Evolutionary conservation across 1,140 invertebrate genomes (phyloP).

Genomic region (Agraylea sexmaculata): DNA sequence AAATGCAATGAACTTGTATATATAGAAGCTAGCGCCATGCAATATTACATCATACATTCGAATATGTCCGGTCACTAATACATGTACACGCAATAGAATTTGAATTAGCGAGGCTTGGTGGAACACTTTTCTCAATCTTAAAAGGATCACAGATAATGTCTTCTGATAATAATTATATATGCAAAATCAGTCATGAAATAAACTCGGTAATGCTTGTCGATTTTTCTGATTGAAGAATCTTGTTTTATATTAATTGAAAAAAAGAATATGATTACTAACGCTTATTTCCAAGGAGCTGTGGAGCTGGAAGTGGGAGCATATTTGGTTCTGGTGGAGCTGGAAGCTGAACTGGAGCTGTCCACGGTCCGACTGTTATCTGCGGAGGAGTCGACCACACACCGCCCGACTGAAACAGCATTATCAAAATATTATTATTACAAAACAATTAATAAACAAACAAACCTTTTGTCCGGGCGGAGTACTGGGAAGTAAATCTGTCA

Average conservation of each 20-base stretch:
- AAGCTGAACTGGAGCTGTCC: conserved; percentile 15
- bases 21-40: no score
- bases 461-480: conserved; percentile 39
- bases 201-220: neutral
- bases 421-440: conserved; percentile 4
- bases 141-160: no score
- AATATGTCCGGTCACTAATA: neutral
- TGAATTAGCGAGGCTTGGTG: neutral
- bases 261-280: conserved; percentile 1
- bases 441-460: conserved; percentile 3
- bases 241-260: neutral
- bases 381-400: conserved; percentile 36
- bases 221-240: neutral
- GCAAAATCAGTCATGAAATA: neutral
- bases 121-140: no score
- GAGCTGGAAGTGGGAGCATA: conserved; percentile 17
- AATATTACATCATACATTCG: neutral
- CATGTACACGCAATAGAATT: neutral
- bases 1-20: no score
- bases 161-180: neutral
- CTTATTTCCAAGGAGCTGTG: conserved; percentile 15
- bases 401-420: conserved; percentile 16
- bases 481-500: conserved; percentile 14
- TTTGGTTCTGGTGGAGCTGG: conserved; percentile 16
- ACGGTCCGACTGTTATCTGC: conserved; percentile 22